Conservation (phyloP, 2,888 invertebrate genomes). For the Muscina levida region DNA sequence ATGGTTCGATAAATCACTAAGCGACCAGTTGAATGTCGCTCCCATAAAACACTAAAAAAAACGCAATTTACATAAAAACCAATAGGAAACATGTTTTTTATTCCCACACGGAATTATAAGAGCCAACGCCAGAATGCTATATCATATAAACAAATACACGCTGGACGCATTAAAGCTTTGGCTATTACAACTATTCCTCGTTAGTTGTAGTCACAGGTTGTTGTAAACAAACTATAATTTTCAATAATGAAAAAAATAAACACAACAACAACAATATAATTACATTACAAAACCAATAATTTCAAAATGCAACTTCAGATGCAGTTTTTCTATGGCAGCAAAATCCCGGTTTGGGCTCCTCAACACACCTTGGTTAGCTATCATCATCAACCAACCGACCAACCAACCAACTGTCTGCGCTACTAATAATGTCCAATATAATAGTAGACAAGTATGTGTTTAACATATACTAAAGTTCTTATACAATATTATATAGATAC, state of each 20-base stretch:
- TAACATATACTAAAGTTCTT: background rate
- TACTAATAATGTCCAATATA: background rate
- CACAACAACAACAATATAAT: no score
- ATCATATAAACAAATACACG: background rate
- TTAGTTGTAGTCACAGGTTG: conserved; percentile 59
- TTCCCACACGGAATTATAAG: background rate
- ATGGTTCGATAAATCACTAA: no score
- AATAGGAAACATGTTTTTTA: background rate
- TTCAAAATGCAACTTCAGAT: conserved; percentile 64
- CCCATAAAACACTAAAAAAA: background rate
- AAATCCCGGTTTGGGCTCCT: background rate
- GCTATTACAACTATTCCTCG: no score
- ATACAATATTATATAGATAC: conserved; percentile 1
- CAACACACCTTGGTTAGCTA: background rate
- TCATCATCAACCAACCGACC: background rate
- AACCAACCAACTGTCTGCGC: background rate
- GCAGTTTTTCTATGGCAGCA: conserved; percentile 24
- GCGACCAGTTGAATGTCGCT: background rate
- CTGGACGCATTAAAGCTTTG: no score
- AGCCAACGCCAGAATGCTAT: background rate
- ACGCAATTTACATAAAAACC: conserved; percentile 1
- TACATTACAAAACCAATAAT: conserved; percentile 63
- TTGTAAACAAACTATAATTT: conserved; percentile 64
- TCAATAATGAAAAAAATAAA: conserved; percentile 19
- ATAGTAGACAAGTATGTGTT: conserved; percentile 2